Base-by-base conservation (phyloP, 2,797 vertebrate genomes). In the Phoeniculus purpureus region DNA sequence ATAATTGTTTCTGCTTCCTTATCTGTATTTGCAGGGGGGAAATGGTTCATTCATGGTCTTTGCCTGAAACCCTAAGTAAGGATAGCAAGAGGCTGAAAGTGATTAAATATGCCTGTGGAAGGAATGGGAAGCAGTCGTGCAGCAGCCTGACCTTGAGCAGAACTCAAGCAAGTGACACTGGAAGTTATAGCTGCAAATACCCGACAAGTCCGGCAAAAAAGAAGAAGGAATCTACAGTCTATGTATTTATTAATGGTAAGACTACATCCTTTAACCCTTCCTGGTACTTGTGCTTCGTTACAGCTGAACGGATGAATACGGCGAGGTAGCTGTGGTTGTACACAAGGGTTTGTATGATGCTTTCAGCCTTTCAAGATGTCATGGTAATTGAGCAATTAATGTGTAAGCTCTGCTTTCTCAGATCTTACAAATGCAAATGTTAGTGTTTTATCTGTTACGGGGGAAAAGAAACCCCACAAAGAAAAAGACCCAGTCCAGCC, bases 231-330 rank as follows among this genome's bases (percentile, higher is more conserved):
- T 96, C 97, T 32, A 96, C 98, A 8, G 90, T 99, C 95, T 99
- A 99, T 55, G 94, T 99, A 89, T 99, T 98, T 98, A 97, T 99
- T 97, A 98, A 98, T 96, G 99, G 99, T 99, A 98, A 99, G 98
- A 97, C 19, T 27, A 48, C 2, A 1, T 15, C 79, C 96, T 82
- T 79, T 67, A 40, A 18, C 54, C 22, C 25, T 86, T 75, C 40
- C 56, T 85, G 22, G 11, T 72, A 47, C 40, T 70, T 66, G 45
- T 12, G 64, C 59, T 74, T 87, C 37, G 52, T 8, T 66, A 25
- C 19, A 91, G 32, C 15, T 23, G 79, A 70, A 47, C 12, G 31
- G 19, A 61, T 70, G 81, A 90, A 51, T 50, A 73, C 68, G 22
- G 34, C n/a, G 71, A 6, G 51, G 87, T 58, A 82, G 25, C 27